Base-by-base conservation (phyloP, 1,140 invertebrate genomes). In the Antheraea pernyi region DNA sequence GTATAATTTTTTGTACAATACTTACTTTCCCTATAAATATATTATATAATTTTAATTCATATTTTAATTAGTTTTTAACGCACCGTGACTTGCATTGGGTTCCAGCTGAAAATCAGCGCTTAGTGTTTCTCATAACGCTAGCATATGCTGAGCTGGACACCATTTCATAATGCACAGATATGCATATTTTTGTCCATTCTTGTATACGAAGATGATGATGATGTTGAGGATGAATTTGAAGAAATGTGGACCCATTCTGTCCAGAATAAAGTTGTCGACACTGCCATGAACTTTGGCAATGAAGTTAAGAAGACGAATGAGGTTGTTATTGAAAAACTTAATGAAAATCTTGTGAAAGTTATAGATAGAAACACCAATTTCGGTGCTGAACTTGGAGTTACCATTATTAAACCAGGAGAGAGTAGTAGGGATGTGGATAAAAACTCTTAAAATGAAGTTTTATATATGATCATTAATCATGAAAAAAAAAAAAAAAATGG, bases 181-280 rank as follows among this genome's bases (percentile, higher is more conserved):
- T n/a, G n/a, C n/a, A n/a, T n/a, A n/a, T n/a, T n/a, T n/a, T n/a
- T n/a, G n/a, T n/a, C n/a, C n/a, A n/a, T n/a, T n/a, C n/a, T n/a
- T n/a, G n/a, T n/a, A n/a, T n/a, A n/a, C 71, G 76, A 67, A 71
- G 46, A 53, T 53, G 46, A 53, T 16, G 76, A 83, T 73, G 77
- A 84, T 70, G 78, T 77, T n/a, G 67, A 70, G 16, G 82, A 85
- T 71, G 88, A 92, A 61, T 93, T 93, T 86, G 90, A 91, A 46
- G 92, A 92, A 73, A 92, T 93, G 91, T 93, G 92, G 92, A 79
- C 72, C 10, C 83, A 85, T 67, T 84, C 88, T 11, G 71, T 81
- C 11, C 78, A 89, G 30, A 70, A 67, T 16, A 84, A 91, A 67
- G 7, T 71, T 71, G 70, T 89, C 39, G 88, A 92, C 77, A 73